Evolutionary conservation across 2,113 vertebrate genomes (phyloP).

Genomic region (Mungos mungo): DNA sequence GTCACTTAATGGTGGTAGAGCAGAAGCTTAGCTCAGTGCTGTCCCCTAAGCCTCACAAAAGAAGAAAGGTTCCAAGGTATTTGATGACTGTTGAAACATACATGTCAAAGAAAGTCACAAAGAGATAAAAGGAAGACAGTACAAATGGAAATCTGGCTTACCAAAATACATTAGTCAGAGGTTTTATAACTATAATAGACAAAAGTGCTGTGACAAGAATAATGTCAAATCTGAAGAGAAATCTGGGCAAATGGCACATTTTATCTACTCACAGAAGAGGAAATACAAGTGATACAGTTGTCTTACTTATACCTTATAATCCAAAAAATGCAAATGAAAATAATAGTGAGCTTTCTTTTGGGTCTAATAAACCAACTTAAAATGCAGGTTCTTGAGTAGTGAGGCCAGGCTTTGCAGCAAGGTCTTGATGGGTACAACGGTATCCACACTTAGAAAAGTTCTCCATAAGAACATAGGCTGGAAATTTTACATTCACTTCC

Average conservation of each 20-base stretch:
- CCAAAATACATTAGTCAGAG: not conserved
- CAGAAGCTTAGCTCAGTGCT: not conserved
- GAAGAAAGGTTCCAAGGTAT: not conserved
- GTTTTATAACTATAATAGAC: not conserved
- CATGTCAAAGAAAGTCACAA: not conserved
- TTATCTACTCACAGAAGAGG: not conserved
- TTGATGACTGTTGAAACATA: not conserved
- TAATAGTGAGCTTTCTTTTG: not conserved
- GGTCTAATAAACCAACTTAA: not conserved
- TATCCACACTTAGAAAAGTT: not conserved
- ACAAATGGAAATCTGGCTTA: not conserved
- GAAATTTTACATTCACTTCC: not conserved
- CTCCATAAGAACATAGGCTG: accelerated
- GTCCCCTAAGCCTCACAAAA: not conserved
- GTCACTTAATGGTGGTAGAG: not conserved
- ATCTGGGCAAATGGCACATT: not conserved
- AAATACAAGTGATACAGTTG: not conserved
- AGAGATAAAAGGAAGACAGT: not conserved
- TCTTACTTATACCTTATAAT: not conserved
- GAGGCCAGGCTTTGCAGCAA: not conserved
- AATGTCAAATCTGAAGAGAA: not conserved
- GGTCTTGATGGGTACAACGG: accelerated
- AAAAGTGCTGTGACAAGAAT: not conserved
- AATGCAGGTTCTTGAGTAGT: not conserved
- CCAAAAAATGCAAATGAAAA: not conserved